Evolutionary conservation across 1,140 invertebrate species (phyloP).

Genomic region (Fragariocoptes setiger): DNA sequence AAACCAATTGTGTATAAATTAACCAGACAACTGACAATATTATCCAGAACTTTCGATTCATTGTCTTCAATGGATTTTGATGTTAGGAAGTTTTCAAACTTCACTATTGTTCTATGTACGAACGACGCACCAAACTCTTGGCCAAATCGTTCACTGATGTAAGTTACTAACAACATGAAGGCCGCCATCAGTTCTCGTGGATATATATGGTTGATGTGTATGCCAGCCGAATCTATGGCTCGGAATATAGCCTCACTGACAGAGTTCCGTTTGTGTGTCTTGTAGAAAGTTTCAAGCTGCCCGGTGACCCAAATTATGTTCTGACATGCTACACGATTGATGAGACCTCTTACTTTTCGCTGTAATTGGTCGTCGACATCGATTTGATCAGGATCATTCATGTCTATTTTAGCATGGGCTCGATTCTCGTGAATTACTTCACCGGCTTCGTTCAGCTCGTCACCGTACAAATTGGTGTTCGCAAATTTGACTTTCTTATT

Average conservation of each 20-base stretch:
- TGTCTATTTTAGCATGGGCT: conserved; percentile 4
- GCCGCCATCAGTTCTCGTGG: conserved; percentile 5
- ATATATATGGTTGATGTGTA: background rate
- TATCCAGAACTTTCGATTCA: conserved; percentile 7
- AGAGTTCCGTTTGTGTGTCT: background rate
- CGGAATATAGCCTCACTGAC: conserved; percentile 3
- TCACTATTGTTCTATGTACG: conserved; percentile 2
- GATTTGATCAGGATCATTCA: background rate
- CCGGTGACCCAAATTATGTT: conserved; percentile 4
- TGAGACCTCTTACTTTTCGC: conserved; percentile 4
- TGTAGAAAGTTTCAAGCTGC: conserved; percentile 4
- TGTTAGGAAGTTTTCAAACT: conserved; percentile 4
- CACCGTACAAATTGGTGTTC: conserved; percentile 4
- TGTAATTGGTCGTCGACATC: conserved; percentile 1
- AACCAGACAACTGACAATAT: conserved; percentile 2
- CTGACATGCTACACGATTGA: conserved; percentile 5
- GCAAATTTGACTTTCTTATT: background rate
- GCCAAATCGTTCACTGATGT: conserved; percentile 3
- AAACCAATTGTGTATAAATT: conserved; percentile 6
- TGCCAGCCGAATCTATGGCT: conserved; percentile 1
- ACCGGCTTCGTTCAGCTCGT: background rate
- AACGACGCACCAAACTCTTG: conserved; percentile 7
- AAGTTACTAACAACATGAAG: conserved; percentile 6
- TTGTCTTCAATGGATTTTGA: background rate
- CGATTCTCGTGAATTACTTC: conserved; percentile 8